A percentile compares a stretch with the other conserved stretches of the same genome.
phyloP scores from a whole-genome alignment of 2,797 vertebrate genomes.

The Gymnodraco acuticeps region DNA sequence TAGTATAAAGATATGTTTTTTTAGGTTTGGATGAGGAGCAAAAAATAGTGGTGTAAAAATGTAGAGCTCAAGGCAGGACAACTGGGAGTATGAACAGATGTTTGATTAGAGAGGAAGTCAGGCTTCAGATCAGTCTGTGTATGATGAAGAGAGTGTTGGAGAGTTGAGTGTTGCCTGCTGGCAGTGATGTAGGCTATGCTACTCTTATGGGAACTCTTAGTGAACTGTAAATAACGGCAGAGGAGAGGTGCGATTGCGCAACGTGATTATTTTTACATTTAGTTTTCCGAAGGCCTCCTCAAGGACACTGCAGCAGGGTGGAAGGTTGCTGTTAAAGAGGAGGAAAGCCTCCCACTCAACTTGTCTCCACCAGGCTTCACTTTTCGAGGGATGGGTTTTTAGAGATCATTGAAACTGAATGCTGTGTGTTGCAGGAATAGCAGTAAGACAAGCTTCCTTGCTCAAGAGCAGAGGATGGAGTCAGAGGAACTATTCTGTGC shows the following conservation, averaged over 20 bases:
- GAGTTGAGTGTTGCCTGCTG: slow-evolving; percentile 14
- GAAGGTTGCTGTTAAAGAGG: slow-evolving; percentile 14
- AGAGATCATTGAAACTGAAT: slow-evolving; percentile 32
- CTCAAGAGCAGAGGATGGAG: slow-evolving; percentile 34
- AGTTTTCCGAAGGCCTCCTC: slow-evolving; percentile 9
- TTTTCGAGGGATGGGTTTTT: slow-evolving; percentile 36
- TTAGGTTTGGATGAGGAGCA: neutral
- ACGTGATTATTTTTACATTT: slow-evolving; percentile 2
- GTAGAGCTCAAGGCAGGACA: slow-evolving; percentile 9
- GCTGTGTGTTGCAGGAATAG: slow-evolving; percentile 37
- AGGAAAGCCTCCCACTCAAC: neutral
- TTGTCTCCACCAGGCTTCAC: slow-evolving; percentile 26
- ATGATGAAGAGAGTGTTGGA: slow-evolving; percentile 42
- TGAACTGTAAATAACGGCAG: slow-evolving; percentile 36
- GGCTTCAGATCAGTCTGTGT: slow-evolving; percentile 30
- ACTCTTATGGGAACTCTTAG: slow-evolving; percentile 14
- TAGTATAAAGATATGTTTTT: neutral
- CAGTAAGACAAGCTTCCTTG: slow-evolving; percentile 43
- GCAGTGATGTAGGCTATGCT: slow-evolving; percentile 34
- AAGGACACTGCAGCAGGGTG: slow-evolving; percentile 23
- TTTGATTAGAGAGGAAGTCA: slow-evolving; percentile 35
- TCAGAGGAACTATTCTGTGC: slow-evolving; percentile 36
- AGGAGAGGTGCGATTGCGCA: slow-evolving; percentile 1
- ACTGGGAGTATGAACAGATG: slow-evolving; percentile 39
- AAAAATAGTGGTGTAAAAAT: slow-evolving; percentile 1